phyloP scores from a whole-genome alignment of 2,888 invertebrate species.

The Ceramica pisi region DNA sequence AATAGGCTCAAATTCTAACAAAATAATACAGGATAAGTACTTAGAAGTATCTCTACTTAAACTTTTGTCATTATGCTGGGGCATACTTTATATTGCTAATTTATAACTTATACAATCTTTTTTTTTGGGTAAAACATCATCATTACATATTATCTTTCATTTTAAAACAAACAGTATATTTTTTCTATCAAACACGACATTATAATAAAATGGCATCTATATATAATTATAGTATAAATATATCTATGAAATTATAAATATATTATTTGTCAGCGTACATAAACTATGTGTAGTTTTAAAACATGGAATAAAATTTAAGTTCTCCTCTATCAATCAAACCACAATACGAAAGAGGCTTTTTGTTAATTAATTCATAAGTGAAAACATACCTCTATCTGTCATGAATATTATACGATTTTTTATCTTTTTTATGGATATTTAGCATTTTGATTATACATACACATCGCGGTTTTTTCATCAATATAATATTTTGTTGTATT shows the following conservation, averaged over 20 bases:
- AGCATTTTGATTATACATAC: too few relatives aligned
- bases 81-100: slow-evolving; percentile 28
- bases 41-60: slow-evolving; percentile 25
- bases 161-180: slow-evolving; percentile 8
- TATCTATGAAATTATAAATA: slow-evolving; percentile 21
- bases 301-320: background rate
- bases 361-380: slow-evolving; percentile 18
- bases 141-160: slow-evolving; percentile 1
- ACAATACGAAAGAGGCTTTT: background rate
- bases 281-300: slow-evolving; percentile 3
- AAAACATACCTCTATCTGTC: background rate
- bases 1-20: background rate
- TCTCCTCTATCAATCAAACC: slow-evolving; percentile 9
- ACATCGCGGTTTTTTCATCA: too few relatives aligned
- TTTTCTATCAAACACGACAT: background rate
- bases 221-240: background rate
- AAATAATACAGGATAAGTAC: background rate
- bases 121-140: slow-evolving; percentile 10
- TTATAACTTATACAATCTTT: slow-evolving; percentile 2
- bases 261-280: background rate
- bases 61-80: slow-evolving; percentile 10
- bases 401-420: too few relatives aligned
- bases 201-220: background rate
- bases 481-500: too few relatives aligned
- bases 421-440: too few relatives aligned